Evolutionary conservation across 2,797 vertebrate species (phyloP).

Genomic region (Sylvia borin): DNA sequence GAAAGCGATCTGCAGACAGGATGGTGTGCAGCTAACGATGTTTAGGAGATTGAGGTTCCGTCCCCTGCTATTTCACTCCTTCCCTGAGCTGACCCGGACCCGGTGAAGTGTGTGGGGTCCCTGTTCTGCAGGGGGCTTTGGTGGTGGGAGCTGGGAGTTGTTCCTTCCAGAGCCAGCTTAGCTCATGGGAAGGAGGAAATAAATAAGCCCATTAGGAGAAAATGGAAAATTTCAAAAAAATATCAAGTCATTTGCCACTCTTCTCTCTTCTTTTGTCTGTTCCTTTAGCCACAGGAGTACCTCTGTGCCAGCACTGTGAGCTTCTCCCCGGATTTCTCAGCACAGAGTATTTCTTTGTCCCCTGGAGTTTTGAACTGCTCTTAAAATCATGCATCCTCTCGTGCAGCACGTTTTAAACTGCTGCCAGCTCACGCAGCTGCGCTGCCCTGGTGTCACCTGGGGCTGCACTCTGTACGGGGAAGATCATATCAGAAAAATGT

Average conservation of each 20-base stretch:
- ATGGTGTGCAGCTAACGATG: slow-evolving; percentile 66
- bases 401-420: fast-evolving
- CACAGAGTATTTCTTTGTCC: background rate
- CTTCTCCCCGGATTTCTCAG: background rate
- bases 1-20: slow-evolving; percentile 56
- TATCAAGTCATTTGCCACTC: background rate
- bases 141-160: background rate
- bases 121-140: fast-evolving
- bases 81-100: background rate
- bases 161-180: background rate
- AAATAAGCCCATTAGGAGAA: background rate
- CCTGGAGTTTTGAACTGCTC: background rate
- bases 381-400: fast-evolving
- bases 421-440: background rate
- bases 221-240: background rate
- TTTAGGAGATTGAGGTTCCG: slow-evolving; percentile 63
- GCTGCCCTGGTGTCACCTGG: background rate
- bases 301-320: background rate
- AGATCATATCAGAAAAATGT: background rate
- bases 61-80: slow-evolving; percentile 48
- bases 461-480: background rate
- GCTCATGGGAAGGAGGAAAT: background rate
- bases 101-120: background rate
- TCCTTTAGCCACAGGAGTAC: background rate
- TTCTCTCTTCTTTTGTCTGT: background rate